A percentile compares a stretch with the other conserved stretches of the same genome.
phyloP scores from a whole-genome alignment of 2,888 invertebrate genomes.

The Macropis europaea region DNA sequence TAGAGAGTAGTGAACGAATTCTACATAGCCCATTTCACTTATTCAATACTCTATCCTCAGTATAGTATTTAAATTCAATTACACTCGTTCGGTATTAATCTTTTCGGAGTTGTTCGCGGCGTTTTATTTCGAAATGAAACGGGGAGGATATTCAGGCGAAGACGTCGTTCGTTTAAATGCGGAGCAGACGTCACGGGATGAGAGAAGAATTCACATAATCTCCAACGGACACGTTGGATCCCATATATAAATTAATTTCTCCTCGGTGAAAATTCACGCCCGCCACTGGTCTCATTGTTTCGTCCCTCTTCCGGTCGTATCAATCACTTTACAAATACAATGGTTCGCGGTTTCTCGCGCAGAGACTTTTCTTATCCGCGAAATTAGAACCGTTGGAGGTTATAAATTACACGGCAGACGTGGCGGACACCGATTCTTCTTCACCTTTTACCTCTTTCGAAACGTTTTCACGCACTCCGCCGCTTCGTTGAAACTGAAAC shows the following conservation, averaged over 20 bases:
- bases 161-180: background rate
- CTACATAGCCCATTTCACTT: no score
- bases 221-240: background rate
- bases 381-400: constrained; percentile 16
- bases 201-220: background rate
- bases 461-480: no score
- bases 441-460: background rate
- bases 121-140: no score
- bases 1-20: no score
- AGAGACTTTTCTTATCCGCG: constrained; percentile 37
- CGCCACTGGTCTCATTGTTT: constrained; percentile 28
- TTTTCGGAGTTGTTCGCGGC: no score
- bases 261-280: background rate
- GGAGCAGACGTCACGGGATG: background rate
- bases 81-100: no score
- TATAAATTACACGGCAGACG: constrained; percentile 20
- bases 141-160: no score
- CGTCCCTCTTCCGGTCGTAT: constrained; percentile 18
- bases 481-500: background rate
- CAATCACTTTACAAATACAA: constrained; percentile 28
- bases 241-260: constrained; percentile 22
- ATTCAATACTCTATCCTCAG: no score
- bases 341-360: constrained; percentile 2
- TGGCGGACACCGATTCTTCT: constrained; percentile 5
- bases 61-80: no score